Evolutionary conservation across 2,888 invertebrate species (phyloP).

Genomic region (Synergus gifuensis): DNA sequence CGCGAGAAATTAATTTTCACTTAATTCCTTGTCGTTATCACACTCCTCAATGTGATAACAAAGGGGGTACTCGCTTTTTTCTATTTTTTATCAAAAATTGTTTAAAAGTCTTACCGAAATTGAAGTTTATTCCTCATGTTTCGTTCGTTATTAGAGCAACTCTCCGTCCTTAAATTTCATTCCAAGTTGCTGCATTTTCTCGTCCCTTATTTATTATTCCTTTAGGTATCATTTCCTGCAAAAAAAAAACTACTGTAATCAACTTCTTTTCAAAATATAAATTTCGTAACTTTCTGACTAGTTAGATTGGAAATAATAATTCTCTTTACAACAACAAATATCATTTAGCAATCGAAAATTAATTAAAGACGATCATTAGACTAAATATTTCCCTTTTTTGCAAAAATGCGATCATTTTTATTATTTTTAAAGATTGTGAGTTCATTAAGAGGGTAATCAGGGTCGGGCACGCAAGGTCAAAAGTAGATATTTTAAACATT

Average conservation of each 20-base stretch:
- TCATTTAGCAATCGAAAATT: not conserved
- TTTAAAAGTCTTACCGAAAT: too few relatives aligned
- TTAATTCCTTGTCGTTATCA: too few relatives aligned
- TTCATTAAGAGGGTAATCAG: constrained; percentile 8
- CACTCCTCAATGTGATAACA: too few relatives aligned
- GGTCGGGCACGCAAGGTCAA: constrained; percentile 10
- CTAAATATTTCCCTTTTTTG: constrained; percentile 3
- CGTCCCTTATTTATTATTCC: too few relatives aligned
- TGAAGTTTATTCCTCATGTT: too few relatives aligned
- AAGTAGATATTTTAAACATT: constrained; percentile 6
- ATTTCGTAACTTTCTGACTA: not conserved
- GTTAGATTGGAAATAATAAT: not conserved
- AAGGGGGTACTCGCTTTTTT: too few relatives aligned
- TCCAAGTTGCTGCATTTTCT: too few relatives aligned
- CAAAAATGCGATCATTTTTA: not conserved
- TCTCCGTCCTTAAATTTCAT: too few relatives aligned
- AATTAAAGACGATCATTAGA: not conserved
- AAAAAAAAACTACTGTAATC: too few relatives aligned
- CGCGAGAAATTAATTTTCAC: not conserved
- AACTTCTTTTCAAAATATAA: not conserved
- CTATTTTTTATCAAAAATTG: too few relatives aligned
- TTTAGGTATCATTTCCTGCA: too few relatives aligned
- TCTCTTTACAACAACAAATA: not conserved
- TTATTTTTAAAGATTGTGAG: not conserved
- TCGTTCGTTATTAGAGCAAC: too few relatives aligned